Conservation (phyloP, 2,113 vertebrate genomes). For the Neogobius melanostomus region DNA sequence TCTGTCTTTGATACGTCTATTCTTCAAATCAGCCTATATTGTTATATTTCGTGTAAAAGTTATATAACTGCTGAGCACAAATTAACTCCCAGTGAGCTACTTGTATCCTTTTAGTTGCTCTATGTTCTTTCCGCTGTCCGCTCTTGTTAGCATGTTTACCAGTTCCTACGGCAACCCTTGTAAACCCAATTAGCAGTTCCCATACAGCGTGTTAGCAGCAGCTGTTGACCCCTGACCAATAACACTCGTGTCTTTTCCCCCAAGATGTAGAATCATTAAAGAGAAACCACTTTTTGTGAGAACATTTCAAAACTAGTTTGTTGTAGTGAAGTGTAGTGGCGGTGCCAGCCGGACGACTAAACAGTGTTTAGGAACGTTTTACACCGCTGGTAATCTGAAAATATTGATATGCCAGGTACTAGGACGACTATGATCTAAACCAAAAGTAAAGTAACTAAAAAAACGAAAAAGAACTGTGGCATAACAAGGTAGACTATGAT, state of each 20-base stretch:
- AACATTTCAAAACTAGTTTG: conserved; percentile 10
- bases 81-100: neutral
- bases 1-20: too few relatives aligned
- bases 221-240: conserved; percentile 53
- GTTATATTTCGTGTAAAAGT: too few relatives aligned
- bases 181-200: conserved; percentile 52
- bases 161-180: conserved; percentile 54
- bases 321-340: conserved; percentile 35
- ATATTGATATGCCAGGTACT: neutral
- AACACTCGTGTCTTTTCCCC: conserved; percentile 45
- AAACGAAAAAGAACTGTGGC: too few relatives aligned
- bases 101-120: neutral
- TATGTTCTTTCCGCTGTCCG: conserved; percentile 9
- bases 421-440: neutral
- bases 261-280: conserved; percentile 44
- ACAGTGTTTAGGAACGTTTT: neutral
- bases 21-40: too few relatives aligned
- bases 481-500: too few relatives aligned
- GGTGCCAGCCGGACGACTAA: conserved; percentile 38
- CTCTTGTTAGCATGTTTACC: conserved; percentile 55
- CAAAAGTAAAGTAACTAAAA: neutral
- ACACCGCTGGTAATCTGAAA: neutral
- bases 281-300: conserved; percentile 6
- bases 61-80: conserved; percentile 10
- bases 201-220: conserved; percentile 48